Conservation (phyloP, 2,113 vertebrate genomes). For the Sarotherodon lohbergeri region DNA sequence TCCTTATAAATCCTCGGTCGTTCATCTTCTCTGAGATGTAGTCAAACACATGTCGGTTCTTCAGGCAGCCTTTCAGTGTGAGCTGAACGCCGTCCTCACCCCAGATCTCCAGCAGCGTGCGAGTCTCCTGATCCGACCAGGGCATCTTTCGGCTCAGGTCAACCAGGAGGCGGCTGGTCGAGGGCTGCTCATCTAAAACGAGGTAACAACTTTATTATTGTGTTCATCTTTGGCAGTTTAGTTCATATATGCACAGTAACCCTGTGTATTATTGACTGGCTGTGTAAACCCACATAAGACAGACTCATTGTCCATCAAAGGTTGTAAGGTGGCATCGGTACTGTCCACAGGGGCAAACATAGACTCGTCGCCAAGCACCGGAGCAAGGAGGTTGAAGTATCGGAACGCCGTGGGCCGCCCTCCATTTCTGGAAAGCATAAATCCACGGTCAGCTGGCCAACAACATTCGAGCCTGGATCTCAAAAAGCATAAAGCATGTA, state of each 20-base stretch:
- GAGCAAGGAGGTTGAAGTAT: constrained; percentile 61
- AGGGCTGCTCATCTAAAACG: constrained; percentile 41
- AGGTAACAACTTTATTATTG: not conserved
- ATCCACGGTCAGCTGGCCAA: not conserved
- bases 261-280: fast-evolving
- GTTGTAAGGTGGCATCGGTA: not conserved
- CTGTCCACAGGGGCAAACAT: not conserved
- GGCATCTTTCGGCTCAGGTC: constrained; percentile 66
- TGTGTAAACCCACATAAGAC: constrained; percentile 37
- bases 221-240: not conserved
- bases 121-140: constrained; percentile 70
- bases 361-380: constrained; percentile 51
- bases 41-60: constrained; percentile 68
- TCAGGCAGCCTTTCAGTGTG: constrained; percentile 59
- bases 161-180: constrained; percentile 33
- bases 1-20: constrained; percentile 52
- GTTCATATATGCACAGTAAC: not conserved
- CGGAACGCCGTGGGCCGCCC: constrained; percentile 30
- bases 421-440: constrained; percentile 28
- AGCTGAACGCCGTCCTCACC: constrained; percentile 64
- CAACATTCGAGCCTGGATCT: not conserved
- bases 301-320: constrained; percentile 18
- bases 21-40: constrained; percentile 68
- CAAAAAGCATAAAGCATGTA: fast-evolving
- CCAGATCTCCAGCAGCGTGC: constrained; percentile 66